These are phyloP conservation scores for Seriola rivoliana DNA, from an alignment of 2,113 vertebrate species.

Conservation along the genomic window DNA sequence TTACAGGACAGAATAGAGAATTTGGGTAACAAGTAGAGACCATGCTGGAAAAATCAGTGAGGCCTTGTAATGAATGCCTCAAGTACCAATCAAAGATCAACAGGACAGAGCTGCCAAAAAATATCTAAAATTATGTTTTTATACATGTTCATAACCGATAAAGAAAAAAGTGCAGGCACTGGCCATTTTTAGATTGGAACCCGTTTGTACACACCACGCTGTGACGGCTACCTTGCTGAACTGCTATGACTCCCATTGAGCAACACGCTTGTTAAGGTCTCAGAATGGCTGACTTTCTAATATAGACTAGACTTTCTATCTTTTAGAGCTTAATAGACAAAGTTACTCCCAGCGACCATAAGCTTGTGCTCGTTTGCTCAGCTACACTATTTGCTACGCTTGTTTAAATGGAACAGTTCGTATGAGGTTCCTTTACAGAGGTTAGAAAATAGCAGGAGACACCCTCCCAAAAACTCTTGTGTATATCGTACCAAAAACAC, in stretches of 20 bases:
- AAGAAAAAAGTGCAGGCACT: neutral
- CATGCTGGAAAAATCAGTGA: slow-evolving; percentile 7
- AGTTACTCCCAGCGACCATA: slow-evolving; percentile 26
- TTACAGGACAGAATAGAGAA: slow-evolving; percentile 56
- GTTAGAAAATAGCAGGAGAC: slow-evolving; percentile 31
- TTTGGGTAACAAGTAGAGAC: slow-evolving; percentile 44
- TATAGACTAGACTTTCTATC: slow-evolving; percentile 58
- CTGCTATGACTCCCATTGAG: slow-evolving; percentile 8
- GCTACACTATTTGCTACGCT: slow-evolving; percentile 25
- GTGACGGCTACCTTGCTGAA: too few relatives aligned
- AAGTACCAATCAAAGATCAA: slow-evolving; percentile 40
- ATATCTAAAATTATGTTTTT: slow-evolving; percentile 30
- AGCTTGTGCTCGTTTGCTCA: slow-evolving; percentile 11
- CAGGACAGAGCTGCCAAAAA: slow-evolving; percentile 4
- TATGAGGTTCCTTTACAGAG: slow-evolving; percentile 33
- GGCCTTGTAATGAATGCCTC: slow-evolving; percentile 52
- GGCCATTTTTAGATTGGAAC: neutral
- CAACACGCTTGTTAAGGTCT: slow-evolving; percentile 58
- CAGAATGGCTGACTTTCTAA: slow-evolving; percentile 49
- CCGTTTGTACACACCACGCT: slow-evolving; percentile 25
- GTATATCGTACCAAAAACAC: too few relatives aligned
- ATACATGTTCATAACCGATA: slow-evolving; percentile 32
- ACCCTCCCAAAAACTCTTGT: too few relatives aligned
- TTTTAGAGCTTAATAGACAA: slow-evolving; percentile 62
- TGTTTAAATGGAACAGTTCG: slow-evolving; percentile 39